Conservation (phyloP, 2,113 vertebrate genomes). For the Rhipidura dahli region DNA sequence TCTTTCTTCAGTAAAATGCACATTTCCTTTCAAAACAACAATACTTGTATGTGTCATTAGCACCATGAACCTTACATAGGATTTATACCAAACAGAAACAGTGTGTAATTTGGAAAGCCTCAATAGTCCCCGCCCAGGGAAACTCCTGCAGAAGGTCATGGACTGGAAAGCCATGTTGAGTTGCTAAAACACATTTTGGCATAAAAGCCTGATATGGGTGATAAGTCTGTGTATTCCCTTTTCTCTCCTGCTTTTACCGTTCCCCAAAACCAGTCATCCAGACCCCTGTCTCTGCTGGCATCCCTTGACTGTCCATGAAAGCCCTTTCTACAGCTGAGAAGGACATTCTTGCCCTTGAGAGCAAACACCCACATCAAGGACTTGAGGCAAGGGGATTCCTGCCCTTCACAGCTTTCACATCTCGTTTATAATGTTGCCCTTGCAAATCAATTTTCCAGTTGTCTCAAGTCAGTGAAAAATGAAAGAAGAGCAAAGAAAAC, state of each 20-base stretch:
- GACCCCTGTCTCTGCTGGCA: background rate
- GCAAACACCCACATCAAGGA: background rate
- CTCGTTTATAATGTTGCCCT: background rate
- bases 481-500: background rate
- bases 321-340: background rate
- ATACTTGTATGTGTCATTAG: background rate
- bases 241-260: background rate
- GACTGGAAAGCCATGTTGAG: rapidly evolving
- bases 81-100: background rate
- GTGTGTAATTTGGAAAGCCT: background rate
- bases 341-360: background rate
- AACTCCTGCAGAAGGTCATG: background rate
- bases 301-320: background rate
- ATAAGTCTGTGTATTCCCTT: background rate
- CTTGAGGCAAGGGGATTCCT: background rate
- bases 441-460: background rate
- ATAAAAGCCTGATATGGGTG: background rate
- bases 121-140: background rate
- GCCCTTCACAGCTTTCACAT: background rate
- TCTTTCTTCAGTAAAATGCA: background rate
- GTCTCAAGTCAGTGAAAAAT: background rate
- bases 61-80: background rate
- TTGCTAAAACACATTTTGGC: background rate
- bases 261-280: background rate
- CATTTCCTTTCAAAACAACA: background rate